Base-by-base conservation (phyloP, 2,888 invertebrate species). In the Hipparchia sbordonii region DNA sequence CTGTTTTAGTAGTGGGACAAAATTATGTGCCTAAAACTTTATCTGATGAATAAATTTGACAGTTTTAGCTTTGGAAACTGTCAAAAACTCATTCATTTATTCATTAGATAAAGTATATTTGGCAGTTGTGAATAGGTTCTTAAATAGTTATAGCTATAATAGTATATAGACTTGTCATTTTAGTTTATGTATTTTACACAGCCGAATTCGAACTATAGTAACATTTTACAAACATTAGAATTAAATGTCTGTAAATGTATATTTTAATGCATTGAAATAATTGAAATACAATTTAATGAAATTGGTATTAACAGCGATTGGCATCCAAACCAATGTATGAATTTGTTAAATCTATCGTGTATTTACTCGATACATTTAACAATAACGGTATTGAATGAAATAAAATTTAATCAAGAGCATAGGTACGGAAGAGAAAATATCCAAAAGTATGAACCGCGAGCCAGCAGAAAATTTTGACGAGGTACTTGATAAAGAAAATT, bases 381-480 rank as follows among this genome's bases (percentile, higher is more conserved):
- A 60, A 12, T 60, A 60, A 60, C 45, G 60, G 60, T 39, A 45
- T 60, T 45, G 45, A 12, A 60, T 45, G 60, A 10, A 12, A 60
- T 60, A 39, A 60, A 60, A 60, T 45, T 45, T 60, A 60, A 57
- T 45, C 12, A 60, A 45, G 39, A 60, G 57, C 61, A 13, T 54
- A 54, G 8, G 59, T 69, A 52, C 12, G 45, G 61, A 51, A 56
- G 48, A 66, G 61, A 61, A 66, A 67, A 57, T 67, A 23, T 12
- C 33, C 59, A 59, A 23, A 23, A 33, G 8, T 6, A 59, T 8
- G 6, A 12, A 7, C 12, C 52, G 12, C 2, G 10, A 12, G 52
- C 52, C 12, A 7, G 52, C 3, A 52, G 52, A 12, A 12, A 52
- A 52, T 12, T 52, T 12, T 52, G 8, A 48, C 1, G 6, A 48